Conservation (phyloP, 1,140 invertebrate species). For the Drosophila rufa region DNA sequence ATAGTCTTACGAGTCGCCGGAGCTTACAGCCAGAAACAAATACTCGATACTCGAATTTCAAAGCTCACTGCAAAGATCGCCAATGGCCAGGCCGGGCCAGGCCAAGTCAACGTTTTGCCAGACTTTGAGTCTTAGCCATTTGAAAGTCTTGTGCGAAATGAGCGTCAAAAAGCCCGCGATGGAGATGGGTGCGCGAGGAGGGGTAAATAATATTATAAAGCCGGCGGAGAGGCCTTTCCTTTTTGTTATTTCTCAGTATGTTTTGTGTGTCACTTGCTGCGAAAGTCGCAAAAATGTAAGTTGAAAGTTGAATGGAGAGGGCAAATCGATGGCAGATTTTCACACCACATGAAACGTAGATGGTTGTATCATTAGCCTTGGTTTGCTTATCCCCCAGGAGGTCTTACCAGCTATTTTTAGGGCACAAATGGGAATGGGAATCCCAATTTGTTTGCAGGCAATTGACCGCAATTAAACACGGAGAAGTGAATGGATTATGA, state of each 20-base stretch:
- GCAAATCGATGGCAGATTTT: conserved; percentile 50
- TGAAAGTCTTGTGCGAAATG: conserved; percentile 76
- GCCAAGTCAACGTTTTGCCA: conserved; percentile 34
- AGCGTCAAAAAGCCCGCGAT: conserved; percentile 54
- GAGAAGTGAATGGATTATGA: conserved; percentile 56
- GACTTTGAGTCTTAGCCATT: conserved; percentile 59
- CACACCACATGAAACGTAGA: conserved; percentile 39
- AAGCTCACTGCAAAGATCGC: conserved; percentile 53
- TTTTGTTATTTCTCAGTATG: conserved; percentile 47
- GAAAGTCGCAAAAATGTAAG: conserved; percentile 72
- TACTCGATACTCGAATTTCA: conserved; percentile 65
- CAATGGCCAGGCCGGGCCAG: conserved; percentile 26
- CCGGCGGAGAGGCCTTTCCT: conserved; percentile 60
- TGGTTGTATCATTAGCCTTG: conserved; percentile 63
- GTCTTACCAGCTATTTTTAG: conserved; percentile 37
- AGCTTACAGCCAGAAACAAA: conserved; percentile 40
- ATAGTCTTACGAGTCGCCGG: conserved; percentile 52
- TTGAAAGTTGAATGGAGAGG: conserved; percentile 74
- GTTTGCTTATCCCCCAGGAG: conserved; percentile 52
- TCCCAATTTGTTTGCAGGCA: conserved; percentile 28
- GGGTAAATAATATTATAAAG: conserved; percentile 16
- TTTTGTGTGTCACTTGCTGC: conserved; percentile 77
- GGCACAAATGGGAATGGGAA: conserved; percentile 46
- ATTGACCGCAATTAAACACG: conserved; percentile 53
- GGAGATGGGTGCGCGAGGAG: conserved; percentile 10